Evolutionary conservation across 2,888 invertebrate genomes (phyloP).

Genomic region (Cryptocephalus moraei): DNA sequence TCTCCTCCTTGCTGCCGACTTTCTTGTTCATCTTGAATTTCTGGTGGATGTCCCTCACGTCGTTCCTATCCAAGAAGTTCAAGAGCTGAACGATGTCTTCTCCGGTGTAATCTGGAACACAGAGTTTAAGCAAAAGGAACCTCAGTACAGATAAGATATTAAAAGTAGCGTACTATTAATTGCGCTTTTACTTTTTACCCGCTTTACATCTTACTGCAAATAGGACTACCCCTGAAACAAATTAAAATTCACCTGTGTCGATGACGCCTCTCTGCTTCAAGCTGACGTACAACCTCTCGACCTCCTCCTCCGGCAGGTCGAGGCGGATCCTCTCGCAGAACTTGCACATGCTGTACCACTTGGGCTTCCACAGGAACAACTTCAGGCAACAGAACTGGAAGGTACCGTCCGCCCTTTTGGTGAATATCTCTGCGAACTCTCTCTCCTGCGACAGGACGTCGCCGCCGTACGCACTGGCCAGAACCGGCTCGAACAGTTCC

Average conservation of each 20-base stretch:
- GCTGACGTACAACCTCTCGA: slow-evolving; percentile 15
- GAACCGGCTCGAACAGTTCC: no score
- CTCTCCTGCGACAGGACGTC: no score
- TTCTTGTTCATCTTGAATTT: slow-evolving; percentile 9
- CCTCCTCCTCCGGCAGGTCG: slow-evolving; percentile 14
- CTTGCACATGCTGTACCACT: slow-evolving; percentile 21
- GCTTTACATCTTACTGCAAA: no score
- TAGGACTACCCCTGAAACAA: no score
- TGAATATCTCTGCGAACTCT: no score
- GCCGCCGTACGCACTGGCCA: no score
- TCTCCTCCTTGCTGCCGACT: slow-evolving; percentile 14
- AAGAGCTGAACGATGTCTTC: slow-evolving; percentile 10
- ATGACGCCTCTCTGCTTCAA: slow-evolving; percentile 19
- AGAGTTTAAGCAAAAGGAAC: no score
- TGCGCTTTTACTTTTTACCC: no score
- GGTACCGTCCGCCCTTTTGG: no score
- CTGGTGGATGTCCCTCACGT: slow-evolving; percentile 10
- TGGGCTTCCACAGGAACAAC: slow-evolving; percentile 16
- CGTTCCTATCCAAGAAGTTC: slow-evolving; percentile 4
- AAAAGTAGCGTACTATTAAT: no score
- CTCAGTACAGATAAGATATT: no score
- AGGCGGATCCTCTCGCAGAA: slow-evolving; percentile 16
- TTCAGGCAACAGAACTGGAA: slow-evolving; percentile 19
- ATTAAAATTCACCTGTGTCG: slow-evolving; percentile 13
- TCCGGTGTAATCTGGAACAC: not conserved